These are phyloP conservation scores for Nanger granti DNA, from an alignment of 2,113 vertebrate species.

Conservation along the genomic window DNA sequence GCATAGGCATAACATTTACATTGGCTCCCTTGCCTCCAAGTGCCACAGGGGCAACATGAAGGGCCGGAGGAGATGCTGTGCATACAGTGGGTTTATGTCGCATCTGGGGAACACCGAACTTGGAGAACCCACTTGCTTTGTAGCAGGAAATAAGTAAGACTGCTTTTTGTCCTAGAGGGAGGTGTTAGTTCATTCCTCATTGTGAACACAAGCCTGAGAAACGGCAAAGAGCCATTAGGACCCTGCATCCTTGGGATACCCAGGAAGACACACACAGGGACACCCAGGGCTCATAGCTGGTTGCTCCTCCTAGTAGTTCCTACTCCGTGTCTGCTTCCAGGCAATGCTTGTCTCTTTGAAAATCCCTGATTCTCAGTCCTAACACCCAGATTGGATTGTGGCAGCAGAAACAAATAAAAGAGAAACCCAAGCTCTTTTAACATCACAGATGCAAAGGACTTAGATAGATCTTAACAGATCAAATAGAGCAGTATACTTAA, in stretches of 20 bases:
- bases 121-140: not conserved
- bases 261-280: not conserved
- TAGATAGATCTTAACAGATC: not conserved
- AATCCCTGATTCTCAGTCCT: not conserved
- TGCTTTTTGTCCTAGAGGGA: not conserved
- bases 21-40: not conserved
- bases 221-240: not conserved
- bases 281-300: not conserved
- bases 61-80: not conserved
- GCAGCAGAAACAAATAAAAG: not conserved
- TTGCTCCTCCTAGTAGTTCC: not conserved
- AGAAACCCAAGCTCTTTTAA: not conserved
- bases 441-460: not conserved
- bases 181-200: not conserved
- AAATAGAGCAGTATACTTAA: not conserved
- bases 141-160: not conserved
- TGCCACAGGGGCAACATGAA: not conserved
- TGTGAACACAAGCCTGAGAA: not conserved
- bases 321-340: not conserved
- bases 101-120: not conserved
- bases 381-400: not conserved
- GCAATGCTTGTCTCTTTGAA: not conserved
- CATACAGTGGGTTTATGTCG: not conserved
- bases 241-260: not conserved
- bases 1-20: not conserved